Evolutionary conservation across 2,888 invertebrate species (phyloP), one percentile per base, ranked within the genome.

Genomic region (Spodoptera picta): DNA sequence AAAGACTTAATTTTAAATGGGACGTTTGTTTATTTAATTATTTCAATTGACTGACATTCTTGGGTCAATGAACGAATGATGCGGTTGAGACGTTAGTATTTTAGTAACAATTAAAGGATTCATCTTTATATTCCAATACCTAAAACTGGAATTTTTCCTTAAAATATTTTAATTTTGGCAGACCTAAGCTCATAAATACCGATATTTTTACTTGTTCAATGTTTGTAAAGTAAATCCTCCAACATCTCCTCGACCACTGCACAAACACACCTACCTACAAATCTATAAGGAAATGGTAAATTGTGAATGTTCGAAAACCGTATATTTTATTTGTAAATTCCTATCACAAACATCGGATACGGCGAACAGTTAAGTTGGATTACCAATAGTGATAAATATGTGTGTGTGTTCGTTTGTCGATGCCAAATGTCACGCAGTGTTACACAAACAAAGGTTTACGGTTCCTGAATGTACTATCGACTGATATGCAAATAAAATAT

Each of bases 21-120:
- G 0, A 11, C 11, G 45, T 57, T 61, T 31, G 62, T 51, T 27
- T 27, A 27, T 27, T 27, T 27, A 46, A 51, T 59, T 71, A 52
- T 69, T n/a, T 74, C 56, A 53, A 69, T 72, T 69, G 56, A 7
- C 62, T 36, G 57, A 55, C 61, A 57, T 73, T 73, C 74, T 62
- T 74, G 52, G 44, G 31, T 47, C 69, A 65, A 55, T 59, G 23
- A 52, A 49, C 51, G 42, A 55, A 73, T 55, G 67, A 52, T 55
- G 52, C 9, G 45, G 46, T 47, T 66, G 47, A 66, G 59, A 43
- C 31, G 59, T 50, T 66, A 72, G 42, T 57, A 10, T 24, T 54
- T 50, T 66, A 72, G 42, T 57, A 10, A 44, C 50, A 70, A 51
- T 47, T 70, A 44, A 11, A 6, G 47, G 1, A 50, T 72, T 54